Conservation (phyloP, 1,140 invertebrate species). For the Anthonomus grandis region DNA sequence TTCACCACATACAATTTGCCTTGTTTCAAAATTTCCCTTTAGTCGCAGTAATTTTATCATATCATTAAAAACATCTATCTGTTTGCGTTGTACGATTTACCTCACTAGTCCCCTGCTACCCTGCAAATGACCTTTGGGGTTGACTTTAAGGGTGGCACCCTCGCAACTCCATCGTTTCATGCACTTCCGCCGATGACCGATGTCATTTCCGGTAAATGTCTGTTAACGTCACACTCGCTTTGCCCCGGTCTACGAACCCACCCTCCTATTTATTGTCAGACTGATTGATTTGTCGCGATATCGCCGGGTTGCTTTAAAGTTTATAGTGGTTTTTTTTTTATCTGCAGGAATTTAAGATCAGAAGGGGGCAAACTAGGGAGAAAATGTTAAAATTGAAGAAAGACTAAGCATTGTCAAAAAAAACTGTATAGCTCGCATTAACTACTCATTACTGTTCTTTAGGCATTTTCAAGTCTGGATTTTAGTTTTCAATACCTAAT, state of each 20-base stretch:
- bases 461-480: too few species aligned
- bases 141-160: constrained; percentile 10
- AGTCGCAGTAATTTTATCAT: too few species aligned
- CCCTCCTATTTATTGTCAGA: background rate
- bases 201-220: constrained; percentile 18
- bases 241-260: constrained; percentile 10
- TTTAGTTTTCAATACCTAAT: background rate
- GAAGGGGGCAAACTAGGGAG: constrained; percentile 3
- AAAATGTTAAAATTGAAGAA: background rate
- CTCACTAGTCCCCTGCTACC: constrained; percentile 2
- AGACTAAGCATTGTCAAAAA: too few species aligned
- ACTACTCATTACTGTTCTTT: too few species aligned
- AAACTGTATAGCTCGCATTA: too few species aligned
- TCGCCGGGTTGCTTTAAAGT: too few species aligned
- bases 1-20: too few species aligned
- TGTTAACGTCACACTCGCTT: constrained; percentile 7
- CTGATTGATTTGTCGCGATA: constrained; percentile 9
- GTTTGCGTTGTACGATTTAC: constrained; percentile 8
- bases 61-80: background rate
- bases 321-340: too few species aligned
- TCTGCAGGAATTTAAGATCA: too few species aligned
- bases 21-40: too few species aligned
- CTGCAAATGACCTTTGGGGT: constrained; percentile 7
- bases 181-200: constrained; percentile 17
- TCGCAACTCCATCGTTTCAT: background rate